These are phyloP conservation scores for Amblyornis subalaris DNA, from an alignment of 2,113 vertebrate species.

Conservation along the genomic window DNA sequence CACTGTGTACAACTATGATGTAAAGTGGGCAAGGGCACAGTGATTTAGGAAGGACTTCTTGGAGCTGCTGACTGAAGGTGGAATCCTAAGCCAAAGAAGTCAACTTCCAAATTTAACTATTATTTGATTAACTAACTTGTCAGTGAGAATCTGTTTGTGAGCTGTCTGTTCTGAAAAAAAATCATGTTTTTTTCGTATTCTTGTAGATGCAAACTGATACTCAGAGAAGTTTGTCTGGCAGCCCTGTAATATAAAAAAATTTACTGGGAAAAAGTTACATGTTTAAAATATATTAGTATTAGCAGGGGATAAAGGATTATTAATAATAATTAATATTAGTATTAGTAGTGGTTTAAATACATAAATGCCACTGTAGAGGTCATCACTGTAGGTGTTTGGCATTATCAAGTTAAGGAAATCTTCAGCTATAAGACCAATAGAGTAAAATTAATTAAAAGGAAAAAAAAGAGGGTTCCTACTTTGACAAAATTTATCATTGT, in stretches of 20 bases:
- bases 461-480: background rate
- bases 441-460: background rate
- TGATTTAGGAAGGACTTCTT: background rate
- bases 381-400: background rate
- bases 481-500: background rate
- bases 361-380: background rate
- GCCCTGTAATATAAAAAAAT: background rate
- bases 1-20: background rate
- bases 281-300: background rate
- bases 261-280: background rate
- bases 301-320: background rate
- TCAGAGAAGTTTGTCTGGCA: background rate
- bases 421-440: background rate
- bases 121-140: background rate
- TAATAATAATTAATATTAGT: background rate
- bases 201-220: background rate
- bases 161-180: background rate
- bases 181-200: background rate
- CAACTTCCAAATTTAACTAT: background rate
- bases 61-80: background rate
- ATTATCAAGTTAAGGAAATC: background rate
- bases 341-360: background rate
- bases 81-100: background rate
- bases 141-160: background rate
- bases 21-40: background rate